Percentiles rank a stretch among this genome's conserved stretches.
Evolutionary conservation across 1,140 invertebrate species (phyloP).

Genomic region (Pachyrhynchus sulphureomaculatus): DNA sequence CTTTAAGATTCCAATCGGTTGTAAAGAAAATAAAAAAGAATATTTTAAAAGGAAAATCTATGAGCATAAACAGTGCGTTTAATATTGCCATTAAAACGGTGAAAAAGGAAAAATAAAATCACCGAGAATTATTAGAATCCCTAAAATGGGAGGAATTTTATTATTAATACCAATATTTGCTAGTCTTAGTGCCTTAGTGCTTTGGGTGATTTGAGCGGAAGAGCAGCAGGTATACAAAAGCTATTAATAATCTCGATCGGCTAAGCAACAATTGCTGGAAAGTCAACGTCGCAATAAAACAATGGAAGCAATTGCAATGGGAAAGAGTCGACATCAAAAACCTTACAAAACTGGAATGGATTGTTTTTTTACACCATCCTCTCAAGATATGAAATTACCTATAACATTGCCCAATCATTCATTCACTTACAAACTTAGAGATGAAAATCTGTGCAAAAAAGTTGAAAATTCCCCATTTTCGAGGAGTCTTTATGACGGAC

Average conservation of each 20-base stretch:
- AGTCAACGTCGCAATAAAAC: slow-evolving; percentile 44
- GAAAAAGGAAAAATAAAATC: neutral
- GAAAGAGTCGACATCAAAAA: too few relatives aligned
- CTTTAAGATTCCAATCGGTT: neutral
- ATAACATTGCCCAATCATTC: slow-evolving; percentile 31
- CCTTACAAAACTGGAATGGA: slow-evolving; percentile 38
- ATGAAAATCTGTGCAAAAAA: slow-evolving; percentile 33
- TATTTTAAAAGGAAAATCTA: slow-evolving; percentile 11
- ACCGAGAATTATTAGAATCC: slow-evolving; percentile 45
- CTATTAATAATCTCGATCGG: slow-evolving; percentile 40
- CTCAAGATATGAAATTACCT: slow-evolving; percentile 34
- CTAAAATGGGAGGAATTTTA: slow-evolving; percentile 47
- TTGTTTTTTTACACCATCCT: slow-evolving; percentile 34
- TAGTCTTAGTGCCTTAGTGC: slow-evolving; percentile 48
- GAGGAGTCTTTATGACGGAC: slow-evolving; percentile 48
- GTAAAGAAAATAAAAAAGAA: neutral
- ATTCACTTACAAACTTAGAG: slow-evolving; percentile 39
- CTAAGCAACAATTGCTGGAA: slow-evolving; percentile 41
- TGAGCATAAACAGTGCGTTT: neutral
- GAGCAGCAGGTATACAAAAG: slow-evolving; percentile 43
- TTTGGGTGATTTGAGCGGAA: slow-evolving; percentile 42
- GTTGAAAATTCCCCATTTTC: slow-evolving; percentile 41
- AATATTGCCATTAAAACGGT: too few relatives aligned
- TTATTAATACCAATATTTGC: slow-evolving; percentile 49
- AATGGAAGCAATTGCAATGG: slow-evolving; percentile 44